Percentiles rank a stretch among this genome's conserved stretches.
Conservation (phyloP, 2,888 invertebrate genomes). For the Pandemis corylana region DNA sequence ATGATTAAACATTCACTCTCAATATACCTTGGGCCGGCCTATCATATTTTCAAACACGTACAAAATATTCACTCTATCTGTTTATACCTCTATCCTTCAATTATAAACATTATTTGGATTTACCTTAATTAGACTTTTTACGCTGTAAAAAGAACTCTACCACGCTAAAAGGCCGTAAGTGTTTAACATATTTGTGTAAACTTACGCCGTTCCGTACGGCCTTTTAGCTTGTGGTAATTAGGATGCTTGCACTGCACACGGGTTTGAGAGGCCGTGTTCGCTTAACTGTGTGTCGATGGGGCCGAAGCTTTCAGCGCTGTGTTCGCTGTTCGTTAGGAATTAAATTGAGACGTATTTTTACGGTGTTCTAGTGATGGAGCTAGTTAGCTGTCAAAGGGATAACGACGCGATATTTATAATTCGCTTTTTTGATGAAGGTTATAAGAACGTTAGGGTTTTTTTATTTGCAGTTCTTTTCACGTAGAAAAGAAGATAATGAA, state of each 20-base stretch:
- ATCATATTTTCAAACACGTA: too few species aligned
- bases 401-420: slow-evolving; percentile 22
- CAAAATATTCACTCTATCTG: too few species aligned
- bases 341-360: slow-evolving; percentile 39
- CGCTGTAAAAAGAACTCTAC: not conserved
- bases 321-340: slow-evolving; percentile 32
- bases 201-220: slow-evolving; percentile 50
- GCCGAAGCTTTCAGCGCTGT: slow-evolving; percentile 55
- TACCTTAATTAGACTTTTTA: slow-evolving; percentile 78
- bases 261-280: slow-evolving; percentile 64
- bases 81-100: too few species aligned
- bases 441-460: not conserved
- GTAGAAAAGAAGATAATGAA: not conserved
- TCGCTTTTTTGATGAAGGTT: slow-evolving; percentile 39
- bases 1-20: too few species aligned
- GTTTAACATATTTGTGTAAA: not conserved
- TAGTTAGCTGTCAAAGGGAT: slow-evolving; percentile 39
- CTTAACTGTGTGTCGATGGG: slow-evolving; percentile 70
- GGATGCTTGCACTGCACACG: slow-evolving; percentile 69
- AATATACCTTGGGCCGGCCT: too few species aligned
- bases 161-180: not conserved
- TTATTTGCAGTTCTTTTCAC: too few species aligned
- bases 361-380: slow-evolving; percentile 30
- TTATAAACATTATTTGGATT: slow-evolving; percentile 78
- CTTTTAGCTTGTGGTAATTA: slow-evolving; percentile 77